These are phyloP conservation scores for Solea senegalensis DNA, from an alignment of 2,113 vertebrate species.

Conservation along the genomic window DNA sequence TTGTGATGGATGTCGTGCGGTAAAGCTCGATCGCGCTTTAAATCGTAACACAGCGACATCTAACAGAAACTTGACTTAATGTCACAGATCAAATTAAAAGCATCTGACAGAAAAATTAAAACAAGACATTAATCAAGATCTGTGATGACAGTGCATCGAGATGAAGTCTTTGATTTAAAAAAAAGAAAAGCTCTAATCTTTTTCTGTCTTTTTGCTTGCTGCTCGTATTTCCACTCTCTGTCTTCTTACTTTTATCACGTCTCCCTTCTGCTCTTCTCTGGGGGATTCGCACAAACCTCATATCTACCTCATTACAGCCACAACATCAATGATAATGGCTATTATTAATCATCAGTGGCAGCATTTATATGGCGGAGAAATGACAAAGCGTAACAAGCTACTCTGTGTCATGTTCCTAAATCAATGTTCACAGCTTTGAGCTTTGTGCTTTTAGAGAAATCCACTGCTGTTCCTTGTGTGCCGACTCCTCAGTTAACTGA, in stretches of 20 bases:
- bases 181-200: constrained; percentile 43
- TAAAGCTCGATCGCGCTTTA: too few species aligned
- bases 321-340: constrained; percentile 17
- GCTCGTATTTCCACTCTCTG: not conserved
- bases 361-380: not conserved
- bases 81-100: too few species aligned
- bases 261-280: not conserved
- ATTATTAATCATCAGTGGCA: constrained; percentile 13
- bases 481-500: too few species aligned
- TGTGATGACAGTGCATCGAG: constrained; percentile 11
- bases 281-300: constrained; percentile 16
- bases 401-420: not conserved
- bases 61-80: too few species aligned
- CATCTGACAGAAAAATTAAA: not conserved
- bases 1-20: too few species aligned
- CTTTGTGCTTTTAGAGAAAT: not conserved
- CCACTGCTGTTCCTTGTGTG: too few species aligned
- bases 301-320: constrained; percentile 29
- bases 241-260: constrained; percentile 15
- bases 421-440: not conserved
- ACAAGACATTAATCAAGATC: constrained; percentile 5
- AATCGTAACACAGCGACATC: too few species aligned
- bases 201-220: not conserved
- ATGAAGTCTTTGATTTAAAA: constrained; percentile 41
- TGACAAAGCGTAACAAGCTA: constrained; percentile 11